A percentile compares a stretch with the other conserved stretches of the same genome.
These are phyloP conservation scores for Dicroscelio sp. DNA, from an alignment of 2,888 invertebrate genomes.

Conservation along the genomic window DNA sequence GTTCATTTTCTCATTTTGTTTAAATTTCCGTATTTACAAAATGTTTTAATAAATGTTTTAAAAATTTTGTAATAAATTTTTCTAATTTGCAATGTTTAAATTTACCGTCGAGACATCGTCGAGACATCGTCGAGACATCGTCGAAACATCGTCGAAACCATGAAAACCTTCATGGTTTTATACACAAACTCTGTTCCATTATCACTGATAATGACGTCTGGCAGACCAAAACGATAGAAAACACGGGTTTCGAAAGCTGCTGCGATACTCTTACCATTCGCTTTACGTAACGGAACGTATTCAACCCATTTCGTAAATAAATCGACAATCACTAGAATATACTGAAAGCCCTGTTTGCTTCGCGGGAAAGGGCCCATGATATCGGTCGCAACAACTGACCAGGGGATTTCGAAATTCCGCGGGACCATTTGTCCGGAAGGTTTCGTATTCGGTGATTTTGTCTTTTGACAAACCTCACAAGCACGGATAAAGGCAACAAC, in stretches of 20 bases:
- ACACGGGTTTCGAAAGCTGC: too few relatives aligned
- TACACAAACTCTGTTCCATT: conserved; percentile 10
- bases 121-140: too few relatives aligned
- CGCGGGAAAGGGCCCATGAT: conserved; percentile 12
- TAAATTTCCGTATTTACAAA: too few relatives aligned
- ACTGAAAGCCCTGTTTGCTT: too few relatives aligned
- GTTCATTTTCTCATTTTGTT: too few relatives aligned
- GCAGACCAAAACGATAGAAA: not conserved
- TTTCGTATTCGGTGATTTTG: not conserved
- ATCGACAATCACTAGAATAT: not conserved
- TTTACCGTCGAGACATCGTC: too few relatives aligned
- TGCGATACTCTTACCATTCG: not conserved
- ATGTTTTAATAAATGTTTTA: too few relatives aligned
- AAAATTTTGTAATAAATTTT: too few relatives aligned
- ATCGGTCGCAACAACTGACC: not conserved
- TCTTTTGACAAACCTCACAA: not conserved
- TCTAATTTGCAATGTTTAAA: too few relatives aligned
- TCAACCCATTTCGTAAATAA: conserved; percentile 17
- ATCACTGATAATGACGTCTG: not conserved
- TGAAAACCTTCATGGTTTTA: too few relatives aligned
- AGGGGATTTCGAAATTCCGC: not conserved
- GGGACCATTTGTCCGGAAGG: not conserved
- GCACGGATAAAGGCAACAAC: not conserved
- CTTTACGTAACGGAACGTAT: not conserved
- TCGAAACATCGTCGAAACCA: too few relatives aligned